Evolutionary conservation across 1,140 invertebrate genomes (phyloP), one percentile per base, ranked within the genome.

Genomic region (Cecropterus lyciades): DNA sequence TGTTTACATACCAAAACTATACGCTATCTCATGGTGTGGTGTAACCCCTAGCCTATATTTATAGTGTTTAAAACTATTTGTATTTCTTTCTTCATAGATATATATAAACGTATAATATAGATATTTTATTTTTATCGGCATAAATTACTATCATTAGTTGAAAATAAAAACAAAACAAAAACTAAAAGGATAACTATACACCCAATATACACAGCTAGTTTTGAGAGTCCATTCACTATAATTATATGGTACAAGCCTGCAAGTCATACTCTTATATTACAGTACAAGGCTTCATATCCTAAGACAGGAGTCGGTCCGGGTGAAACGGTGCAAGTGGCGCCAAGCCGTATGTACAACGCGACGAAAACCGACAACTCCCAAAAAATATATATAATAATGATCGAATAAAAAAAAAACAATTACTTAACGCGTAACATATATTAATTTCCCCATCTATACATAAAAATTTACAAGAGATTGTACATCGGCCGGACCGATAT

Each of bases 1-100:
- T 84, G 82, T 87, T 88, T 89, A 91, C 84, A 89, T 88, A 90
- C 85, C 85, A 91, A 90, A 91, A 89, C 87, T 90, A 91, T 89
- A 87, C 74, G 69, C 86, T 87, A 87, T 84, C 74, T 89, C 78
- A 71, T 75, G 75, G 75, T 88, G 84, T 89, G 77, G 84, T 87
- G 89, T 87, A 80, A 86, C 76, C 82, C 82, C n/a, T 89, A 89
- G 72, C 68, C 87, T 91, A 91, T 91, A 91, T 89, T 82, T 91
- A 89, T 91, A 91, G 80, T 81, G 82, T 88, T 84, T 79, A 80
- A 85, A 83, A 33, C 84, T 89, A 89, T 89, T 86, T 91, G 82
- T 89, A 88, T 89, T 83, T 87, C 81, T 84, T 82, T 86, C 79
- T 84, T 80, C 72, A 80, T 82, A 69, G 70, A 77, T 67, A 83